phyloP scores from a whole-genome alignment of 2,797 vertebrate species.

The Gallinago solitaria region DNA sequence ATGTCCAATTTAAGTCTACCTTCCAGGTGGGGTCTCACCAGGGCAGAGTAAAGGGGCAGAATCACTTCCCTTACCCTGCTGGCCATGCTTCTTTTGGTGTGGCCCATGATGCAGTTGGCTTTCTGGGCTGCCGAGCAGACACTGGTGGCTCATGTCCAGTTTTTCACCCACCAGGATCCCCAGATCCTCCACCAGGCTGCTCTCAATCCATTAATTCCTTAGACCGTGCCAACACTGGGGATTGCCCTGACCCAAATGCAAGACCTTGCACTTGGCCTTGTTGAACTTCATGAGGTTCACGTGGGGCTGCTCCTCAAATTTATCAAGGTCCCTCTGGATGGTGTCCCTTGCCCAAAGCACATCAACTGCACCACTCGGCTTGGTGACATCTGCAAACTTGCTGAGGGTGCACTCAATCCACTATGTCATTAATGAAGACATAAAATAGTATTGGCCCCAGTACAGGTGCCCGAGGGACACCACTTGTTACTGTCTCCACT shows the following conservation, averaged over 20 bases:
- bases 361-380: neutral
- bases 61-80: neutral
- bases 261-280: neutral
- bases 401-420: neutral
- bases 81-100: neutral
- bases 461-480: neutral
- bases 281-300: neutral
- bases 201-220: neutral
- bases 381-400: neutral
- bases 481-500: neutral
- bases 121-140: neutral
- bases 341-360: neutral
- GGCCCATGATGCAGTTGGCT: neutral
- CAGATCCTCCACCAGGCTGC: neutral
- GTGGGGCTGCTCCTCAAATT: neutral
- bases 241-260: neutral
- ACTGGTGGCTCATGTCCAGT: neutral
- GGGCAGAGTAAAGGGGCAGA: neutral
- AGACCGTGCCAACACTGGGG: fast-evolving
- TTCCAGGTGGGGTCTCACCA: neutral
- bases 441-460: neutral
- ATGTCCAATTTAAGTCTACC: neutral
- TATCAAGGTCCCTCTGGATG: neutral
- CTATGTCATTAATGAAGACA: neutral
- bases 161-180: neutral